phyloP scores from a whole-genome alignment of 2,113 vertebrate genomes.

The Leiothrix lutea region DNA sequence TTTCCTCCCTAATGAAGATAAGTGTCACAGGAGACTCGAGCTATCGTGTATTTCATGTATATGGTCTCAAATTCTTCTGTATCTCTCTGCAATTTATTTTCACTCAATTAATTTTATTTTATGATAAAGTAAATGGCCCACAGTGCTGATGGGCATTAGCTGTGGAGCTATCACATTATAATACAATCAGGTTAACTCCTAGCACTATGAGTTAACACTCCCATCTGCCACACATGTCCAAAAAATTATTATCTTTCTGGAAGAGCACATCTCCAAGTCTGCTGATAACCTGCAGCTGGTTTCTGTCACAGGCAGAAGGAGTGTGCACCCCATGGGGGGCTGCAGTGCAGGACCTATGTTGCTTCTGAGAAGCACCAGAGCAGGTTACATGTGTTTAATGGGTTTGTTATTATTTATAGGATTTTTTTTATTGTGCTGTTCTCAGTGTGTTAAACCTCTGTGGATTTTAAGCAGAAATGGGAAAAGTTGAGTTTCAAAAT shows the following conservation, averaged over 20 bases:
- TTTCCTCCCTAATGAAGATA: constrained; percentile 69
- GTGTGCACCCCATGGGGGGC: rapidly evolving
- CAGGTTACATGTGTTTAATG: not conserved
- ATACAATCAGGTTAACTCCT: constrained; percentile 65
- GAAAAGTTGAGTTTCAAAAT: not conserved
- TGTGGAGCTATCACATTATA: constrained; percentile 25
- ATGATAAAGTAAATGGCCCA: constrained; percentile 76
- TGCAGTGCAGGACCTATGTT: not conserved
- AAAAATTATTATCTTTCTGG: not conserved
- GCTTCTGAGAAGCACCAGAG: not conserved
- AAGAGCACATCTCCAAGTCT: not conserved
- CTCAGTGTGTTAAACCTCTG: not conserved
- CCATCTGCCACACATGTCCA: constrained; percentile 17
- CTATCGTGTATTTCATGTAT: constrained; percentile 24
- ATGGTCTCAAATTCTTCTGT: constrained; percentile 52
- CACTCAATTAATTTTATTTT: constrained; percentile 75
- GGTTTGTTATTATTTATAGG: not conserved
- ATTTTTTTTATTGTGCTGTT: not conserved
- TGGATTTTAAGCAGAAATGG: not conserved
- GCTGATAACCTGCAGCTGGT: not conserved
- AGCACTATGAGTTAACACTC: constrained; percentile 63
- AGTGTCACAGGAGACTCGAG: constrained; percentile 14
- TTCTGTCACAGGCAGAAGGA: not conserved
- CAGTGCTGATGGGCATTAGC: constrained; percentile 50
- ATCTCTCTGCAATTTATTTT: constrained; percentile 61